A percentile compares a stretch with the other conserved stretches of the same genome.
phyloP scores from a whole-genome alignment of 2,797 vertebrate species.

The Phrynocephalus guinanensis region DNA sequence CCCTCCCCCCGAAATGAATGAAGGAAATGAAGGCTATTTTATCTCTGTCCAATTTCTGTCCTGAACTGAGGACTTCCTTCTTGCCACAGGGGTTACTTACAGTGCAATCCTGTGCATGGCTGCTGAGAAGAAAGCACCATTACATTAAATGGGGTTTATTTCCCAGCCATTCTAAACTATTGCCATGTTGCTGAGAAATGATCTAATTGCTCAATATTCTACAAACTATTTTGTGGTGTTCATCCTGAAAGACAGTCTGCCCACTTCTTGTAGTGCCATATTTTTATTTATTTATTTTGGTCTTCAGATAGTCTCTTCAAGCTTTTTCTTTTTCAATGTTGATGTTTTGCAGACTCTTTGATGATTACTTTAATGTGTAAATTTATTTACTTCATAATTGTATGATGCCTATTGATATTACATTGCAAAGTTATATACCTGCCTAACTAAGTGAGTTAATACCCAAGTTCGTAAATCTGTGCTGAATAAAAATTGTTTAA shows the following conservation, averaged over 20 bases:
- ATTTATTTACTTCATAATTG: conserved; percentile 38
- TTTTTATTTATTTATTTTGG: conserved; percentile 17
- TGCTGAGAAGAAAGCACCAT: not conserved
- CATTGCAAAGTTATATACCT: not conserved
- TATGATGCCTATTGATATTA: conserved; percentile 12
- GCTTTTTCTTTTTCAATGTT: conserved; percentile 7
- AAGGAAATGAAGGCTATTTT: not conserved
- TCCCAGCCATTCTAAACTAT: not conserved
- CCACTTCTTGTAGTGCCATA: conserved; percentile 34
- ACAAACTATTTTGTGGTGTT: conserved; percentile 47
- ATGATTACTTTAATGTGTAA: conserved; percentile 4
- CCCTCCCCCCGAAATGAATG: conserved; percentile 32
- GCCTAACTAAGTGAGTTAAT: not conserved
- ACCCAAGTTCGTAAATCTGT: not conserved
- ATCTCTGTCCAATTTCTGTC: conserved; percentile 17
- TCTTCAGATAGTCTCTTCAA: conserved; percentile 1
- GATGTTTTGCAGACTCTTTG: conserved; percentile 25
- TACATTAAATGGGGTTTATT: not conserved
- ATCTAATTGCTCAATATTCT: conserved; percentile 19
- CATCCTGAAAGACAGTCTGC: conserved; percentile 49
- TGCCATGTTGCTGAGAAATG: conserved; percentile 6
- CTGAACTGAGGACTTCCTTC: conserved; percentile 16
- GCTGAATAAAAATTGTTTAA: not conserved
- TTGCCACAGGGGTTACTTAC: not conserved
- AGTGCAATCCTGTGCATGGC: conserved; percentile 18